A percentile compares a stretch with the other conserved stretches of the same genome.
These are phyloP conservation scores for Struthio camelus DNA, from an alignment of 2,113 vertebrate species.

Conservation along the genomic window DNA sequence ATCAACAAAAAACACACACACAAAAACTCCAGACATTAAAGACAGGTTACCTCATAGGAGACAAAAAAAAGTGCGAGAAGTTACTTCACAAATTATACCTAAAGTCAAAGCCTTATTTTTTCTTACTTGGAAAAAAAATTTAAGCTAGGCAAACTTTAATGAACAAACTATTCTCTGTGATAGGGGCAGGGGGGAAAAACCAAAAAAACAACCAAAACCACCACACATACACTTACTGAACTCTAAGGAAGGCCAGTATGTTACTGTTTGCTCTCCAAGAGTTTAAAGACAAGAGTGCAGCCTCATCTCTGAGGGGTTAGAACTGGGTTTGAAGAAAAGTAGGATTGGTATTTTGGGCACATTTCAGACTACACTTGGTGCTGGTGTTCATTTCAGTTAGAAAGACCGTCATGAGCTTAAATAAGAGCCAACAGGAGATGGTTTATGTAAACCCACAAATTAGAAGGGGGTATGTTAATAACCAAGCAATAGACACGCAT, in stretches of 20 bases:
- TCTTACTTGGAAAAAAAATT: background rate
- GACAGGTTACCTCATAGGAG: background rate
- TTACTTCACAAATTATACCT: background rate
- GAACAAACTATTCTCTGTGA: background rate
- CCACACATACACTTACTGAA: too few relatives aligned
- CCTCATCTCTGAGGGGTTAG: background rate
- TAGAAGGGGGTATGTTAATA: background rate
- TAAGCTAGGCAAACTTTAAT: background rate
- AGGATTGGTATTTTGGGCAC: background rate
- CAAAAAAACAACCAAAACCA: too few relatives aligned
- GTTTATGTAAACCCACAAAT: background rate
- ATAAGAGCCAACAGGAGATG: background rate
- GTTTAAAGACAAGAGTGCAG: background rate
- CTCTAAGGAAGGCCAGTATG: background rate
- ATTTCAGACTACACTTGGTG: background rate
- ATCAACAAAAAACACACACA: background rate
- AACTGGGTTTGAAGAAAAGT: background rate
- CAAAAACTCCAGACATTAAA: background rate
- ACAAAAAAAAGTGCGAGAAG: too few relatives aligned
- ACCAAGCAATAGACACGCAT: background rate
- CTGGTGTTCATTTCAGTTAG: background rate
- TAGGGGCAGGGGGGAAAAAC: too few relatives aligned
- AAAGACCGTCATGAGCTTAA: background rate
- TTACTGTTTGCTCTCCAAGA: background rate
- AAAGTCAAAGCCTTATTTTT: background rate